phyloP scores from a whole-genome alignment of 2,113 vertebrate species.

The Zosterops pallidus region DNA sequence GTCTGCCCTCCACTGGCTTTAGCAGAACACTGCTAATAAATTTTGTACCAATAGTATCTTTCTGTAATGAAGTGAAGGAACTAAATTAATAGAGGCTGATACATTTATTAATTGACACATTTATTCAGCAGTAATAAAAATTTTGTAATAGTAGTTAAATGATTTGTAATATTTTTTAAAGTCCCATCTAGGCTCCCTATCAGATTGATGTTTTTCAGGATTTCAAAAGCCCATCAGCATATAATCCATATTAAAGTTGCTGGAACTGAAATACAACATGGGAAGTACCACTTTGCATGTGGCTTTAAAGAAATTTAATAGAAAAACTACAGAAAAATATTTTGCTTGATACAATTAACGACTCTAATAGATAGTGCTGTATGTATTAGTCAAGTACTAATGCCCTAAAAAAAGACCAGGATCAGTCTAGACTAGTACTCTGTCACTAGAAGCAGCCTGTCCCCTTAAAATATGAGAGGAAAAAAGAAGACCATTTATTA shows the following conservation, averaged over 20 bases:
- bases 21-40: background rate
- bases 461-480: background rate
- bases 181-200: background rate
- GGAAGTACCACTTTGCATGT: background rate
- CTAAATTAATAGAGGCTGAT: background rate
- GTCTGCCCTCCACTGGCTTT: constrained; percentile 52
- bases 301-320: background rate
- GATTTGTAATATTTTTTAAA: background rate
- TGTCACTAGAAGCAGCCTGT: background rate
- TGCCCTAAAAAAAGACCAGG: background rate
- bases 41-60: background rate
- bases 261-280: background rate
- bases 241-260: background rate
- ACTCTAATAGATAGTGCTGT: background rate
- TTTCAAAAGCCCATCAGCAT: background rate
- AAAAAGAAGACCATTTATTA: background rate
- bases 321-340: background rate
- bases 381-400: background rate
- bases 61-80: background rate
- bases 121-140: background rate
- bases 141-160: background rate
- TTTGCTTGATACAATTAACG: background rate
- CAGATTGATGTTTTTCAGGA: background rate
- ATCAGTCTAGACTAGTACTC: background rate
- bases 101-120: background rate